Evolutionary conservation across 2,888 invertebrate species (phyloP).

Genomic region (Hypomecis punctinalis): DNA sequence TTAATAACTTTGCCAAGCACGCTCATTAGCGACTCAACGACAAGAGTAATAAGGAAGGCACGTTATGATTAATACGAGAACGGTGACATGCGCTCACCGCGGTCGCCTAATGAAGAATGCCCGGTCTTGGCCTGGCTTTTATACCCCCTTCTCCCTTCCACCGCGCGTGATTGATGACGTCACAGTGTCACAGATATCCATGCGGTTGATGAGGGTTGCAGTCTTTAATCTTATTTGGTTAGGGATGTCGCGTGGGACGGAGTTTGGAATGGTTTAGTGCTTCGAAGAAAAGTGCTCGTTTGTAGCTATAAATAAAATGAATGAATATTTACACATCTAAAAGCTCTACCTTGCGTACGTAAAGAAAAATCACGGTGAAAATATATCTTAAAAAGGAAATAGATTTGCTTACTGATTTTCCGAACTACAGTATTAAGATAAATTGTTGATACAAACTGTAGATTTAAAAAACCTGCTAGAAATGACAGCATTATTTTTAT

Average conservation of each 20-base stretch:
- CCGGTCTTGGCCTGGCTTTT: slow-evolving; percentile 58
- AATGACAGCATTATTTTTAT: too few species aligned
- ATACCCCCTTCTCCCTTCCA: slow-evolving; percentile 53
- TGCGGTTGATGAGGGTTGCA: slow-evolving; percentile 67
- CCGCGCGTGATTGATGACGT: slow-evolving; percentile 75
- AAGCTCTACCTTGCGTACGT: too few species aligned
- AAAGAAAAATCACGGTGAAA: too few species aligned
- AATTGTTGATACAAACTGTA: too few species aligned
- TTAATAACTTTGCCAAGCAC: slow-evolving; percentile 47
- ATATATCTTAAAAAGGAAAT: too few species aligned
- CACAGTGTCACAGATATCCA: slow-evolving; percentile 63
- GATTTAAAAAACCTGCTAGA: too few species aligned
- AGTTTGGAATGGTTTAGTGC: slow-evolving; percentile 19
- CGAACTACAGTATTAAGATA: too few species aligned
- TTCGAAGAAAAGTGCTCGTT: neutral
- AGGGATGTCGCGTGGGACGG: slow-evolving; percentile 40
- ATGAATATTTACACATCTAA: too few species aligned
- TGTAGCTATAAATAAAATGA: neutral
- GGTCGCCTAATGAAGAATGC: slow-evolving; percentile 71
- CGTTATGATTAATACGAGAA: slow-evolving; percentile 68
- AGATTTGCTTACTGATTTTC: too few species aligned
- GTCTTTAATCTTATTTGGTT: slow-evolving; percentile 66
- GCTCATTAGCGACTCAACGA: slow-evolving; percentile 54
- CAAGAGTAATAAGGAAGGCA: slow-evolving; percentile 54
- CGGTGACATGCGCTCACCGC: slow-evolving; percentile 60